A percentile compares a stretch with the other conserved stretches of the same genome.
Evolutionary conservation across 2,888 invertebrate species (phyloP).

Genomic region (Drosophila pseudotakahashii): DNA sequence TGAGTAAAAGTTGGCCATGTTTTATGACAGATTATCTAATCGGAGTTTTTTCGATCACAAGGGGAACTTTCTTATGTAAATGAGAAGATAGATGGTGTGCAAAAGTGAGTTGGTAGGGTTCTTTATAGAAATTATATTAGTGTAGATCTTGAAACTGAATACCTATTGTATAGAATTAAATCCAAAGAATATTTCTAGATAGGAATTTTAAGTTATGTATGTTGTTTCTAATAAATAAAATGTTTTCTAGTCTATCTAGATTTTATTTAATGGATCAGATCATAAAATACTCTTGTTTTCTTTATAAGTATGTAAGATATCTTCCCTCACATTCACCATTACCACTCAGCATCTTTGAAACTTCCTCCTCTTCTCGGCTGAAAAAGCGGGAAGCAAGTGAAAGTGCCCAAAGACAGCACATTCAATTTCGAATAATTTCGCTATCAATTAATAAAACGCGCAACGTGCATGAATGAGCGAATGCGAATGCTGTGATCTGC

Average conservation of each 20-base stretch:
- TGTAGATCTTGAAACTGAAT: too few relatives aligned
- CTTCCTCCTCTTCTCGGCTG: conserved; percentile 19
- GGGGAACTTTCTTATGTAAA: conserved; percentile 17
- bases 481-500: conserved; percentile 29
- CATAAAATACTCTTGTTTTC: too few relatives aligned
- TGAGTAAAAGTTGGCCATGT: conserved; percentile 42
- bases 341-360: background rate
- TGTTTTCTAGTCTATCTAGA: too few relatives aligned
- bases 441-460: conserved; percentile 76
- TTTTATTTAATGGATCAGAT: too few relatives aligned
- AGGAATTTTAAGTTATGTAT: too few relatives aligned
- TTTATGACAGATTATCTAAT: conserved; percentile 28
- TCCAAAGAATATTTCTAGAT: too few relatives aligned
- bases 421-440: conserved; percentile 76
- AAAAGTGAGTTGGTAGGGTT: background rate
- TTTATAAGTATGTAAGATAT: too few relatives aligned
- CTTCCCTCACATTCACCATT: conserved; percentile 9
- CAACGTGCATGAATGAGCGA: conserved; percentile 48
- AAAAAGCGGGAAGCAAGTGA: conserved; percentile 57
- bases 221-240: too few relatives aligned
- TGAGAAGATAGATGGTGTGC: background rate
- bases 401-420: conserved; percentile 64
- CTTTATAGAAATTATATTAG: background rate
- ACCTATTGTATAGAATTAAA: too few relatives aligned
- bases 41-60: background rate